Percentiles rank a stretch among this genome's conserved stretches.
Evolutionary conservation across 2,888 invertebrate species (phyloP).

Genomic region (Nycteola revayana): DNA sequence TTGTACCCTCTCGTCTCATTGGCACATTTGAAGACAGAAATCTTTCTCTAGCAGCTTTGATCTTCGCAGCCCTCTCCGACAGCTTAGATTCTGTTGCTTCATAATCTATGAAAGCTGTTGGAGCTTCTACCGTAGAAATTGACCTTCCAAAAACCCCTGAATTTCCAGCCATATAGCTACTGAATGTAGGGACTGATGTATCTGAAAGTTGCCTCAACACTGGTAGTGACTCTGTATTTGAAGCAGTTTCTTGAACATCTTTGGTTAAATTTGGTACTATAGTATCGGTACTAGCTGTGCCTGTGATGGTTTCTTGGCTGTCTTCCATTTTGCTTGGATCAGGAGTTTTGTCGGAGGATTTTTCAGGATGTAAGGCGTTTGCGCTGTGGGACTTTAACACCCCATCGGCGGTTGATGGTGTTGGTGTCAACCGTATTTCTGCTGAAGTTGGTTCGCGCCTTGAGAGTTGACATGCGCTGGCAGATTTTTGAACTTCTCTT

Average conservation of each 20-base stretch:
- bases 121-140: constrained; percentile 51
- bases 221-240: constrained; percentile 35
- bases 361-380: constrained; percentile 65
- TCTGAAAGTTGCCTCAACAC: constrained; percentile 60
- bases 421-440: constrained; percentile 54
- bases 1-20: constrained; percentile 70
- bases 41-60: constrained; percentile 87
- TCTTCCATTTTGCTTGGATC: constrained; percentile 42
- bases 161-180: constrained; percentile 52
- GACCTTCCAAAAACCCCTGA: constrained; percentile 56
- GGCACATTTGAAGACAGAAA: constrained; percentile 82
- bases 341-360: constrained; percentile 28
- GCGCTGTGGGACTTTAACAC: constrained; percentile 74
- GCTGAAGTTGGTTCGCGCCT: constrained; percentile 59
- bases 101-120: constrained; percentile 38
- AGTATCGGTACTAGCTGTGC: constrained; percentile 61
- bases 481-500: constrained; percentile 85
- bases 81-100: constrained; percentile 52
- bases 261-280: constrained; percentile 54
- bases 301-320: constrained; percentile 59
- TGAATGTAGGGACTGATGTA: constrained; percentile 53
- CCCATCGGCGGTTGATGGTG: constrained; percentile 49
- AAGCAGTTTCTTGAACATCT: constrained; percentile 38
- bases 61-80: constrained; percentile 79
- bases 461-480: constrained; percentile 80